Percentiles rank a stretch among this genome's conserved stretches.
Evolutionary conservation across 2,888 invertebrate genomes (phyloP).

Genomic region (Rhaphigaster nebulosa): DNA sequence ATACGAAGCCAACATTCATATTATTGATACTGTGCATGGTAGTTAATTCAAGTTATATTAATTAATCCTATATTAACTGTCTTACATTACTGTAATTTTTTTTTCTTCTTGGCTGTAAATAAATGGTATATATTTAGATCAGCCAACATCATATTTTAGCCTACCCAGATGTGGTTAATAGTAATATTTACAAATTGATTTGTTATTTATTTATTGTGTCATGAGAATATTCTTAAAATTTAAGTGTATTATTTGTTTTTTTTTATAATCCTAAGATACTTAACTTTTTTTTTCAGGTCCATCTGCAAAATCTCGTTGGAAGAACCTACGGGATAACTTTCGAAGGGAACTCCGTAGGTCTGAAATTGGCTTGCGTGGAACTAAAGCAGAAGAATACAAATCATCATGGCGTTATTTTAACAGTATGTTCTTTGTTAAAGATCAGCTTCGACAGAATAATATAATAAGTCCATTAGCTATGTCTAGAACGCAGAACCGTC

Average conservation of each 20-base stretch:
- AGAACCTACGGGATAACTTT: conserved; percentile 8
- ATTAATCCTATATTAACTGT: neutral
- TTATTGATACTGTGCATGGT: neutral
- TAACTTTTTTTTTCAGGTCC: neutral
- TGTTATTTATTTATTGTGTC: too few relatives aligned
- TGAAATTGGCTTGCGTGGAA: neutral
- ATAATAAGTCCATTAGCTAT: neutral
- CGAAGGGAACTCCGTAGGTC: neutral
- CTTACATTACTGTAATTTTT: neutral
- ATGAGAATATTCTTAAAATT: too few relatives aligned
- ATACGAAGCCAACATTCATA: neutral
- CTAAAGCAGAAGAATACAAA: neutral
- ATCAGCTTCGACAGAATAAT: conserved; percentile 23
- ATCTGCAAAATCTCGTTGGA: conserved; percentile 1
- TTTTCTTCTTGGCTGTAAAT: too few relatives aligned
- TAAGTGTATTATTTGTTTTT: neutral
- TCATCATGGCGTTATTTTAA: conserved; percentile 26
- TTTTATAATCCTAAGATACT: neutral
- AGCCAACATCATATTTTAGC: neutral
- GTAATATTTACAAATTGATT: too few relatives aligned
- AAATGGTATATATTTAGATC: neutral
- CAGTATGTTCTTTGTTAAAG: neutral
- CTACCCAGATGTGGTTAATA: too few relatives aligned
- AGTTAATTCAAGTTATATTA: neutral
- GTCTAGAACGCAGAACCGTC: neutral